phyloP scores from a whole-genome alignment of 2,888 invertebrate species.

The Timema cristinae region DNA sequence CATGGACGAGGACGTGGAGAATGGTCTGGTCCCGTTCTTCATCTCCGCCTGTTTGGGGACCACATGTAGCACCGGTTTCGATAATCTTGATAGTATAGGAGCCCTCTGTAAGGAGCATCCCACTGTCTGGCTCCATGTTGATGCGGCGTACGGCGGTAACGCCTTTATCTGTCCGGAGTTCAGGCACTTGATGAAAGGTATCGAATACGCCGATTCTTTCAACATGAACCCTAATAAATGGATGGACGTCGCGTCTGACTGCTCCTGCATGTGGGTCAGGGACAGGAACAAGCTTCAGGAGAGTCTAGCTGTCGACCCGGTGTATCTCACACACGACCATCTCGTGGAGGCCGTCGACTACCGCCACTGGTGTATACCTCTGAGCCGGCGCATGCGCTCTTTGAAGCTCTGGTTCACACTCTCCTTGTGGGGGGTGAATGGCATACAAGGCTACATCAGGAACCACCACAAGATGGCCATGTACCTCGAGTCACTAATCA shows the following conservation, averaged over 20 bases:
- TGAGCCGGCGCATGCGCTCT: constrained; percentile 78
- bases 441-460: constrained; percentile 78
- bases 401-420: constrained; percentile 87
- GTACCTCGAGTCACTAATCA: constrained; percentile 64
- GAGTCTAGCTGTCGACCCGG: constrained; percentile 79
- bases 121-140: constrained; percentile 78
- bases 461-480: constrained; percentile 76
- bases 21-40: constrained; percentile 77
- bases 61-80: constrained; percentile 79
- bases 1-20: constrained; percentile 70
- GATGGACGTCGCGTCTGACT: constrained; percentile 80
- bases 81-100: constrained; percentile 73
- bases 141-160: constrained; percentile 83
- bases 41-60: constrained; percentile 79
- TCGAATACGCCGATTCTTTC: constrained; percentile 77
- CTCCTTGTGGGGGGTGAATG: constrained; percentile 73
- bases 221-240: constrained; percentile 88
- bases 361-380: constrained; percentile 82
- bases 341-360: constrained; percentile 66
- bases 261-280: constrained; percentile 75
- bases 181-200: constrained; percentile 58
- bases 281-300: constrained; percentile 72
- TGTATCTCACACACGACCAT: constrained; percentile 80
- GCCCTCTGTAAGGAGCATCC: constrained; percentile 60
- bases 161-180: constrained; percentile 83